Conservation (phyloP, 1,140 invertebrate species). For the Rhynchophorus ferrugineus region DNA sequence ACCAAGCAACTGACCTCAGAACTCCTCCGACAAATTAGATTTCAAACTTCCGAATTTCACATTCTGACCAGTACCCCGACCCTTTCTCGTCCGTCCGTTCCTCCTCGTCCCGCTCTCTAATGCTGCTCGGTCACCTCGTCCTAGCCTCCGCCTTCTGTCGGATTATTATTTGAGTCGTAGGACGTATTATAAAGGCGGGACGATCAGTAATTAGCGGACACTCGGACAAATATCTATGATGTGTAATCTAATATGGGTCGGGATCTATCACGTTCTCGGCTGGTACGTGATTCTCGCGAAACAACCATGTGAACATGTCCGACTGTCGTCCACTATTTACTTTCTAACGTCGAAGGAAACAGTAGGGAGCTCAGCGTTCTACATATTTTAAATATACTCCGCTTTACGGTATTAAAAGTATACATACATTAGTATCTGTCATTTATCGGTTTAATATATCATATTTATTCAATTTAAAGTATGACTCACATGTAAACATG, state of each 20-base stretch:
- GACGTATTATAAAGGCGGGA: conserved; percentile 25
- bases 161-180: not conserved
- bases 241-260: conserved; percentile 37
- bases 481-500: too few relatives aligned
- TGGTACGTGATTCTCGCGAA: conserved; percentile 35
- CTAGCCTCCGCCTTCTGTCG: not conserved
- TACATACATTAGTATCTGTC: too few relatives aligned
- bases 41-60: conserved; percentile 8
- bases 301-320: conserved; percentile 36
- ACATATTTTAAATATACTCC: too few relatives aligned
- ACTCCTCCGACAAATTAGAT: not conserved
- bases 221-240: conserved; percentile 31
- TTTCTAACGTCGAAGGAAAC: conserved; percentile 28
- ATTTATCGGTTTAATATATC: too few relatives aligned
- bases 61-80: conserved; percentile 5
- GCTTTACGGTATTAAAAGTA: too few relatives aligned
- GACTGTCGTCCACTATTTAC: conserved; percentile 28
- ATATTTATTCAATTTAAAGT: too few relatives aligned
- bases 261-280: conserved; percentile 37
- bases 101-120: not conserved
- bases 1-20: not conserved
- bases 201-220: conserved; percentile 32
- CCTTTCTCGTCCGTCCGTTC: not conserved
- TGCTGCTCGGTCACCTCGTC: not conserved
- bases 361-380: too few relatives aligned